Conservation (phyloP, 37 sponge, comb jelly and placozoan genomes). For the Mnemiopsis leidyi region DNA sequence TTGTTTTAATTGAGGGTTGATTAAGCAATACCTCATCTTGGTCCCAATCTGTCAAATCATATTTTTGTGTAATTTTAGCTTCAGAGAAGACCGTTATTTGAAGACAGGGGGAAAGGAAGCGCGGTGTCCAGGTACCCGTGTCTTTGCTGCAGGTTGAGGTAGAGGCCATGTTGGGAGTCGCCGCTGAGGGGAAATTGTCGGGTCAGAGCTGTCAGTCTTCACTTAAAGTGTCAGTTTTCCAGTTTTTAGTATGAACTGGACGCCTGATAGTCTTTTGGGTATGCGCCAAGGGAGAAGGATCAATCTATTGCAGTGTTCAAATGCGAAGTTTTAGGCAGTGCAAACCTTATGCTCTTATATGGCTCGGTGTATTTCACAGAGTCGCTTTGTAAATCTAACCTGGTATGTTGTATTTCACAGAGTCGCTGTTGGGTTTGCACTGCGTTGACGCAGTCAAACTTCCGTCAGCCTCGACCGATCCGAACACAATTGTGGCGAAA, state of each 20-base stretch:
- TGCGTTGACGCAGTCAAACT: neutral
- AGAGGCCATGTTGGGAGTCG: neutral
- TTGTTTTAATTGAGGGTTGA: too few relatives aligned
- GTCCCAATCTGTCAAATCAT: neutral
- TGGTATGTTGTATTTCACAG: neutral
- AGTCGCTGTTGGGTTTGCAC: neutral
- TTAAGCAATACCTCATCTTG: too few relatives aligned
- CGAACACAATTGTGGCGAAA: neutral
- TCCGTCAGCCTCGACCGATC: neutral
- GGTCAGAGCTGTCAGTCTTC: too few relatives aligned
- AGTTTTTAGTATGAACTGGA: too few relatives aligned
- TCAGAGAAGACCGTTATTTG: neutral
- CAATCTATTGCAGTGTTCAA: too few relatives aligned
- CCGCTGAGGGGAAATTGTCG: neutral
- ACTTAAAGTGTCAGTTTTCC: too few relatives aligned
- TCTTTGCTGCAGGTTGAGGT: neutral
- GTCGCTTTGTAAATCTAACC: too few relatives aligned
- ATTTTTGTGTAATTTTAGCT: neutral
- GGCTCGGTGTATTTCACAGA: too few relatives aligned
- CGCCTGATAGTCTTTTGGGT: too few relatives aligned
- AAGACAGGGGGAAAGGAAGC: neutral
- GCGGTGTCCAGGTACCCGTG: neutral
- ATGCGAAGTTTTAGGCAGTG: too few relatives aligned
- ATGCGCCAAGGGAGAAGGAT: too few relatives aligned
- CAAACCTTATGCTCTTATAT: too few relatives aligned